A percentile compares a stretch with the other conserved stretches of the same genome.
phyloP scores from a whole-genome alignment of 2,113 vertebrate species.

The Phyllostomus discolor region DNA sequence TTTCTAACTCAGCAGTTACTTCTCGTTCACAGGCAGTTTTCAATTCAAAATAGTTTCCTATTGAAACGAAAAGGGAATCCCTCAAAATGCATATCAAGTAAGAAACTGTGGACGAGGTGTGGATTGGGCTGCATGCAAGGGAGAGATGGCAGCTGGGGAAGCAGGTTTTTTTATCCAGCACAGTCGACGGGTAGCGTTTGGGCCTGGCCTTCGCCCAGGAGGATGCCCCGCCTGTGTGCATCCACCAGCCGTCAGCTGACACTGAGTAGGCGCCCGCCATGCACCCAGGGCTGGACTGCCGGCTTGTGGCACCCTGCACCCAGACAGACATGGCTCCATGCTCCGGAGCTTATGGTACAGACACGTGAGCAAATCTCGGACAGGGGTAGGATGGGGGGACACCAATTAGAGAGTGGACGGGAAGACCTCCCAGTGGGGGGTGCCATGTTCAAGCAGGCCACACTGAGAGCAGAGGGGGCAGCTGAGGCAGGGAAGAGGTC shows the following conservation, averaged over 20 bases:
- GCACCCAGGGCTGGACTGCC: accelerated
- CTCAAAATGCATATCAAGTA: neutral
- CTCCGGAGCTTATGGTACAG: accelerated
- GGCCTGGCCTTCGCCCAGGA: neutral
- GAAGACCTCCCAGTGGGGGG: neutral
- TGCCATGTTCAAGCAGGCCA: neutral
- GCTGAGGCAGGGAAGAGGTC: neutral
- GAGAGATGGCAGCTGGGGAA: neutral
- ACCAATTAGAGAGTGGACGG: neutral
- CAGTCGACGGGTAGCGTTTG: accelerated
- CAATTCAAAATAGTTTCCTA: neutral
- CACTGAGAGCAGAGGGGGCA: neutral
- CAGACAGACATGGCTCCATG: neutral
- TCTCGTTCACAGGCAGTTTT: neutral
- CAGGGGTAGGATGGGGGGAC: accelerated
- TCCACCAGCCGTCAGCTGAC: neutral
- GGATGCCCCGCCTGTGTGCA: neutral
- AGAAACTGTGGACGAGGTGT: neutral
- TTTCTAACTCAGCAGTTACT: neutral
- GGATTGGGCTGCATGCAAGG: accelerated
- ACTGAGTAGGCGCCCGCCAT: neutral
- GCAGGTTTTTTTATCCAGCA: neutral
- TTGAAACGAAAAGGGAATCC: neutral
- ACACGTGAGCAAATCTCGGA: neutral
- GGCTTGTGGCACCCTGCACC: neutral